Evolutionary conservation across 92 coral and sea anemone genomes (phyloP).

Genomic region (Zoanthus gigantus): DNA sequence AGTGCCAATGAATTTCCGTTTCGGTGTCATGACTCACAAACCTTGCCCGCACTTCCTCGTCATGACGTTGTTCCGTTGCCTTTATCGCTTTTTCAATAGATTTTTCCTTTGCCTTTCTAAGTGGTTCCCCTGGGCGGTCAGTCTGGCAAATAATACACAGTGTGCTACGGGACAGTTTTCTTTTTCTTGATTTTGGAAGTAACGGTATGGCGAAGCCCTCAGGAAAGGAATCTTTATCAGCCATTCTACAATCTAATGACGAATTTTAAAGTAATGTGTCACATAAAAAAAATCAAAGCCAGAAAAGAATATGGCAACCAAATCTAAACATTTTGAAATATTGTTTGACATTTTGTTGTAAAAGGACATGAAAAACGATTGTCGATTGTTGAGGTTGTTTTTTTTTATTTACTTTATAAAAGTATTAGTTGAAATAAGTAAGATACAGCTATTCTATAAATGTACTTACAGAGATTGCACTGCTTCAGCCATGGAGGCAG

Average conservation of each 20-base stretch:
- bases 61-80: conserved; percentile 41
- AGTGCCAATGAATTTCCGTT: too few species aligned
- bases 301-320: neutral
- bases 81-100: conserved; percentile 47
- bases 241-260: conserved; percentile 38
- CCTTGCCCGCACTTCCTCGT: conserved; percentile 24
- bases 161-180: conserved; percentile 14
- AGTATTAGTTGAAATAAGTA: neutral
- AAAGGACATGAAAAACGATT: conserved; percentile 2
- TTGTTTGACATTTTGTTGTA: conserved; percentile 8
- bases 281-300: neutral
- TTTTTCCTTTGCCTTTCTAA: neutral
- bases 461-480: conserved; percentile 8
- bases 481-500: conserved; percentile 5
- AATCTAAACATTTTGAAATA: neutral
- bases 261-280: neutral
- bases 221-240: conserved; percentile 54
- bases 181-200: conserved; percentile 43
- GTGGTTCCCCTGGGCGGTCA: too few species aligned
- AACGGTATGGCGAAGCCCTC: conserved; percentile 55
- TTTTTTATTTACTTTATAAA: neutral
- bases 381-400: neutral
- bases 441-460: neutral
- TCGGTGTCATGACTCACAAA: too few species aligned
- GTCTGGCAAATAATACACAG: conserved; percentile 16